Evolutionary conservation across 2,888 invertebrate species (phyloP), one percentile per base, ranked within the genome.

Genomic region (Campaea margaritaria): DNA sequence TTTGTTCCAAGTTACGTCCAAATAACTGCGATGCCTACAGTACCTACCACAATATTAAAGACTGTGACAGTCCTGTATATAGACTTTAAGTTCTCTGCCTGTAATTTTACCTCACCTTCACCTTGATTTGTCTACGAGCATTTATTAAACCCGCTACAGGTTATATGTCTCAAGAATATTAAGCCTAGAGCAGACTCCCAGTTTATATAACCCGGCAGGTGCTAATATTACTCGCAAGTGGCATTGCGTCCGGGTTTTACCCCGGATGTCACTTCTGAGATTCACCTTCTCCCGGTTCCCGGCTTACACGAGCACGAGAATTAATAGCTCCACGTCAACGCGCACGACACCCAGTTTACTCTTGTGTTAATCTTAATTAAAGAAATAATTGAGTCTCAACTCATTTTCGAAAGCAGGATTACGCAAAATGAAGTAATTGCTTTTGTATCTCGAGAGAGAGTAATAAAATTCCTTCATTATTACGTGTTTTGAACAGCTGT

Each of bases 331-430:
- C 49, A 41, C 42, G 52, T 59, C 63, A 55, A 15, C 53, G 54
- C 47, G 43, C 51, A 52, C 44, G 53, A 59, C 58, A 47, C 52
- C 38, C 62, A 49, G 55, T 54, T 58, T 50, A 54, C 61, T 46
- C 62, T 58, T 58, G 50, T 54, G 64, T 62, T 57, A 55, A 57
- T 65, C 62, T 64, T 68, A 64, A 68, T 68, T 68, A 65, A 68
- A 62, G 57, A 58, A 65, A 61, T 58, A 58, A 62, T 64, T 57
- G 36, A 57, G 57, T 64, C 58, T 59, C 58, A 45, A 42, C 57
- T 61, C 60, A 48, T 64, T 53, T 64, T 41, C 58, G 21, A 56
- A 59, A 57, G 49, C 53, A 45, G 58, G 58, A 48, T 58, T 57
- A 49, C 51, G 41, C 50, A 48, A 49, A 58, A 65, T 47, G 58